Evolutionary conservation across 2,888 invertebrate species (phyloP).

Genomic region (Andrena praecox): DNA sequence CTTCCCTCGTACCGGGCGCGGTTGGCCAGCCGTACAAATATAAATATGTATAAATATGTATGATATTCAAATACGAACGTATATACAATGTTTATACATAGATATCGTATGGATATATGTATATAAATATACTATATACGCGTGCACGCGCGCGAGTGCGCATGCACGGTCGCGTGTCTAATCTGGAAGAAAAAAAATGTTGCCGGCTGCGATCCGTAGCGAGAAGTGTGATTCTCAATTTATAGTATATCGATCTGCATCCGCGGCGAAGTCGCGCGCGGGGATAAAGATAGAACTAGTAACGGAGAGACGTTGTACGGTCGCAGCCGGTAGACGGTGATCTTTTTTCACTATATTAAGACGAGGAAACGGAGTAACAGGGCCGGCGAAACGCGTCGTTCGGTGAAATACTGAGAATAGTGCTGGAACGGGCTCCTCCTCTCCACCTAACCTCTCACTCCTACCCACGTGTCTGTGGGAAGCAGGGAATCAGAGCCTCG

Average conservation of each 20-base stretch:
- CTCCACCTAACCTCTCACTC: background rate
- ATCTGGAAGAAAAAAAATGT: background rate
- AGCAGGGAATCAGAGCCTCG: slow-evolving; percentile 55
- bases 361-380: slow-evolving; percentile 5
- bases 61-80: slow-evolving; percentile 16
- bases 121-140: slow-evolving; percentile 15
- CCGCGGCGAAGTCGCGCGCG: background rate
- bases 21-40: slow-evolving; percentile 32
- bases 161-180: background rate
- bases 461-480: background rate
- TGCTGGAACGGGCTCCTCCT: slow-evolving; percentile 4
- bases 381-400: slow-evolving; percentile 25
- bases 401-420: slow-evolving; percentile 8
- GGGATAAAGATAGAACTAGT: slow-evolving; percentile 20
- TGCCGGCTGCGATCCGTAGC: slow-evolving; percentile 26
- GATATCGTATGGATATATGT: slow-evolving; percentile 7
- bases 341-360: slow-evolving; percentile 38
- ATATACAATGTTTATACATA: slow-evolving; percentile 19
- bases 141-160: too few relatives aligned
- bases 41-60: slow-evolving; percentile 24
- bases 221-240: too few relatives aligned
- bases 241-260: too few relatives aligned
- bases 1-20: slow-evolving; percentile 25
- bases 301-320: slow-evolving; percentile 16
- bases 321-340: slow-evolving; percentile 26